phyloP scores from a whole-genome alignment of 2,888 invertebrate genomes.

The Acrobasis repandana region DNA sequence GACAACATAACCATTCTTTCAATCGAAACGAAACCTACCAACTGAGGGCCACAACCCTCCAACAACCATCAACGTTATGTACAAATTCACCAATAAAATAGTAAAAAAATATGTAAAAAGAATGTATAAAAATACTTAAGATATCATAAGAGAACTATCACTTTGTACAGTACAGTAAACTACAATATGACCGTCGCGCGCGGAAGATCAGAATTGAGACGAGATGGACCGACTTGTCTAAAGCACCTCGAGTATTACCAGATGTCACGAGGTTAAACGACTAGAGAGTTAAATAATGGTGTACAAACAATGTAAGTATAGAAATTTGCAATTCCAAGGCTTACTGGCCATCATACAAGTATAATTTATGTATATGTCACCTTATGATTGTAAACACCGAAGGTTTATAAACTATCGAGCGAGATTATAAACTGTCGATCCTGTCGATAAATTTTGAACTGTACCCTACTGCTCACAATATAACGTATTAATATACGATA shows the following conservation, averaged over 20 bases:
- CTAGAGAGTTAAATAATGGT: slow-evolving; percentile 20
- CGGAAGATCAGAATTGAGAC: slow-evolving; percentile 64
- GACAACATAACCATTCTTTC: slow-evolving; percentile 58
- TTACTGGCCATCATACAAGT: slow-evolving; percentile 3
- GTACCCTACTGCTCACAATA: no score
- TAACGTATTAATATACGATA: no score
- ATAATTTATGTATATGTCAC: background rate
- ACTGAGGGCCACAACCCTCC: slow-evolving; percentile 48
- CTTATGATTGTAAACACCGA: no score
- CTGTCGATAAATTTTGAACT: no score
- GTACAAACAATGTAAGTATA: background rate
- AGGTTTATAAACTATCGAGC: no score
- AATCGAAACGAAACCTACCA: slow-evolving; percentile 65
- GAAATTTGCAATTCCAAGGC: background rate
- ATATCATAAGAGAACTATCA: slow-evolving; percentile 82
- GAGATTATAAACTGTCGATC: no score
- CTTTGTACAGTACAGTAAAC: slow-evolving; percentile 81
- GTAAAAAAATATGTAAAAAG: slow-evolving; percentile 80
- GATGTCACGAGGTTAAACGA: background rate
- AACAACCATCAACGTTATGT: slow-evolving; percentile 66
- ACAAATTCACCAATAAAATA: slow-evolving; percentile 75
- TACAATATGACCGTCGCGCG: slow-evolving; percentile 66
- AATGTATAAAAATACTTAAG: slow-evolving; percentile 82
- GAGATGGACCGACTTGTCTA: slow-evolving; percentile 16
- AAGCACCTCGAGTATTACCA: background rate